These are phyloP conservation scores for Osmerus eperlanus DNA, from an alignment of 2,113 vertebrate genomes.

Conservation along the genomic window DNA sequence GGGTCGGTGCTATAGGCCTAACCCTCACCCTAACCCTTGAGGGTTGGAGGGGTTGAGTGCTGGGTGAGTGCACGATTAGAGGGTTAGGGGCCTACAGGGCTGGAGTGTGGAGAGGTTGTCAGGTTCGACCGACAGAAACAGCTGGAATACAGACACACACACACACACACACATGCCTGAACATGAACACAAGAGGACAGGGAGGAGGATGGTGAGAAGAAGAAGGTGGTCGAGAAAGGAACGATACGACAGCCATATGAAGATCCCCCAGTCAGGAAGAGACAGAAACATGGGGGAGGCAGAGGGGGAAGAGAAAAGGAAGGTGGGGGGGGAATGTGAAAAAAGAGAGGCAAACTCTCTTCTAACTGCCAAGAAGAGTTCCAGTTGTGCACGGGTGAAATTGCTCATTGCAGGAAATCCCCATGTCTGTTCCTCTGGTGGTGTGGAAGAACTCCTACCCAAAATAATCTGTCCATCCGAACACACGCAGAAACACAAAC, in stretches of 20 bases:
- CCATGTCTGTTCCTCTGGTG: constrained; percentile 36
- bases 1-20: too few relatives aligned
- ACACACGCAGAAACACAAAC: constrained; percentile 1
- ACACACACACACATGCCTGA: constrained; percentile 34
- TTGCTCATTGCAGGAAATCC: constrained; percentile 61
- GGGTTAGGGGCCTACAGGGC: neutral
- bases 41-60: too few relatives aligned
- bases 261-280: neutral
- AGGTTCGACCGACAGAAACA: neutral
- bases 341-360: neutral
- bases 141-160: neutral
- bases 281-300: neutral
- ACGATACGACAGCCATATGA: neutral
- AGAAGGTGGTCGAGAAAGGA: neutral
- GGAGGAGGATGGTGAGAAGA: neutral
- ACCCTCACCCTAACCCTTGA: too few relatives aligned
- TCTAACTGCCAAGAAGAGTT: constrained; percentile 39
- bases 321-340: constrained; percentile 18
- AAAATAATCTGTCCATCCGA: constrained; percentile 30
- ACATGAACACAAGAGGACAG: neutral
- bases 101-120: neutral
- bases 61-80: neutral
- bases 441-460: constrained; percentile 2
- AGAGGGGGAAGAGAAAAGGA: neutral
- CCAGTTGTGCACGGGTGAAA: constrained; percentile 45